Evolutionary conservation across 1,140 invertebrate species (phyloP).

Genomic region (Propsilocerus akamusi): DNA sequence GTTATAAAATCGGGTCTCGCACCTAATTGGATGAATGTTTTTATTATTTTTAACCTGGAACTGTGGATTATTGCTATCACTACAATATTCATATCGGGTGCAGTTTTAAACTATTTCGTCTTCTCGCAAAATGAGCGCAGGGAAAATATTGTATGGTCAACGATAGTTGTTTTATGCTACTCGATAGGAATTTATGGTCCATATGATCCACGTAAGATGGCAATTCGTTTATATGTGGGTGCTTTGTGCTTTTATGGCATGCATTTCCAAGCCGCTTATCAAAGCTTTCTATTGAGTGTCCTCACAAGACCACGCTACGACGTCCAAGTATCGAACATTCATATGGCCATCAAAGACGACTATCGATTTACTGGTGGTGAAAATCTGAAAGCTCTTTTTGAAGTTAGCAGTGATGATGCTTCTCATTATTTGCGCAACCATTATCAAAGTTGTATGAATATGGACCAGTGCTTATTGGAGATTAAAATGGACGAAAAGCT

Average conservation of each 20-base stretch:
- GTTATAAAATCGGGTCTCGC: not conserved
- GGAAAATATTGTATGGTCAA: constrained; percentile 2
- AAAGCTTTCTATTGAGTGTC: constrained; percentile 7
- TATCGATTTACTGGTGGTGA: constrained; percentile 4
- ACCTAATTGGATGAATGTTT: constrained; percentile 5
- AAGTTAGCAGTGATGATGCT: not conserved
- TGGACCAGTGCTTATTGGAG: constrained; percentile 2
- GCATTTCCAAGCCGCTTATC: constrained; percentile 7
- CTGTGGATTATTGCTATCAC: not conserved
- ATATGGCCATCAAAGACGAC: not conserved
- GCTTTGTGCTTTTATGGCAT: constrained; percentile 7
- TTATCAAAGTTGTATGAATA: not conserved
- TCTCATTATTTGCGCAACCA: not conserved
- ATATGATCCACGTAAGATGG: not conserved
- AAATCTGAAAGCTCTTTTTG: not conserved
- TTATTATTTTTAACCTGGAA: not conserved
- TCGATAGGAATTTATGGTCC: not conserved
- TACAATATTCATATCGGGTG: not conserved
- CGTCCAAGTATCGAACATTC: constrained; percentile 5
- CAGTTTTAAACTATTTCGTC: not conserved
- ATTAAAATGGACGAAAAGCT: not conserved
- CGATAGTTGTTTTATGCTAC: not conserved
- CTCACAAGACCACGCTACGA: constrained; percentile 8
- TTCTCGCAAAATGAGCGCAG: not conserved
- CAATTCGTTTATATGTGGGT: constrained; percentile 6